Conservation (phyloP, 2,888 invertebrate species). For the Galeopsomyia nigrocyanea region DNA sequence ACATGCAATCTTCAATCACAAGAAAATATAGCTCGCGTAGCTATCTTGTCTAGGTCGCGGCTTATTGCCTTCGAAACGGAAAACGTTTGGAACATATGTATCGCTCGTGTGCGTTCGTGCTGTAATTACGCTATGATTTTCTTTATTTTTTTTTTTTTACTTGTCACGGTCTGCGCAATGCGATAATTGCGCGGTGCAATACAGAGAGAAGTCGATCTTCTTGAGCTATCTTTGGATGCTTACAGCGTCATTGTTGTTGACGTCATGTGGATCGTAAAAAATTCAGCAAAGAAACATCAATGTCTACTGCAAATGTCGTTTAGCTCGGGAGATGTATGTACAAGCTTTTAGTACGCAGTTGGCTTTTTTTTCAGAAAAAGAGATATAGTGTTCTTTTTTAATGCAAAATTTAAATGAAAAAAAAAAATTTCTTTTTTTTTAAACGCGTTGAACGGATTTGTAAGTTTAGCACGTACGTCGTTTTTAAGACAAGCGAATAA, state of each 20-base stretch:
- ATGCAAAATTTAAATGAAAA: too few species aligned
- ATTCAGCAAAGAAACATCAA: slow-evolving; percentile 16
- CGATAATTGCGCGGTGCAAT: slow-evolving; percentile 10
- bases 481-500: too few species aligned
- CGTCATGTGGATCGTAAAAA: slow-evolving; percentile 9
- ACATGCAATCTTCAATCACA: too few species aligned
- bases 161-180: slow-evolving; percentile 9
- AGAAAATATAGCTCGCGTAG: too few species aligned
- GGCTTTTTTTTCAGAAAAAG: too few species aligned
- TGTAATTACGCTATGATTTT: slow-evolving; percentile 18
- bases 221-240: slow-evolving; percentile 21
- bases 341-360: too few species aligned
- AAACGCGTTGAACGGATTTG: too few species aligned
- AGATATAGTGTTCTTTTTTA: too few species aligned
- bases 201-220: not conserved
- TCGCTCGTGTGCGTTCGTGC: not conserved
- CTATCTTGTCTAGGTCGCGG: not conserved
- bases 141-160: not conserved
- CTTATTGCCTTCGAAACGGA: slow-evolving; percentile 36
- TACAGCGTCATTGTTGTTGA: slow-evolving; percentile 1
- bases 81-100: slow-evolving; percentile 6
- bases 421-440: too few species aligned
- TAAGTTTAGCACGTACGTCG: too few species aligned
- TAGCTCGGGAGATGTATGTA: not conserved
- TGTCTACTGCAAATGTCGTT: not conserved